A percentile compares a stretch with the other conserved stretches of the same genome.
These are phyloP conservation scores for Elgonia sp. DNA, from an alignment of 2,888 invertebrate species.

Conservation along the genomic window DNA sequence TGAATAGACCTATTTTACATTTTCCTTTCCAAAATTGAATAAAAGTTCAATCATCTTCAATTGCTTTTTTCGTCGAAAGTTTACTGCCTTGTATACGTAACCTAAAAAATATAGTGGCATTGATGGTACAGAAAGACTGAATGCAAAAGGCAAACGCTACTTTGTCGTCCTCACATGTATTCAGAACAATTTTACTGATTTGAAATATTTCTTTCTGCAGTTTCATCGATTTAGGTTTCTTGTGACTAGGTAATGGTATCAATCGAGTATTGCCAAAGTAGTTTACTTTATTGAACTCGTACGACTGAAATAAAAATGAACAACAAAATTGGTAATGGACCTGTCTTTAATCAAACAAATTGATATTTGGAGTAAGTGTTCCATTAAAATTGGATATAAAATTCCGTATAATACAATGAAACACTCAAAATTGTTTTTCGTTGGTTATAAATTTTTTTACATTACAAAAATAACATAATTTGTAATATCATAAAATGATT, in stretches of 20 bases:
- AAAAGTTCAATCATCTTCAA: conserved; percentile 50
- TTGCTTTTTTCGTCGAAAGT: conserved; percentile 39
- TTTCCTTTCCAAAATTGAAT: conserved; percentile 47
- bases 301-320: not conserved
- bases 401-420: too few relatives aligned
- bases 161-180: conserved; percentile 29
- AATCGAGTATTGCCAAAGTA: not conserved
- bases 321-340: not conserved
- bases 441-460: too few relatives aligned
- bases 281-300: conserved; percentile 13
- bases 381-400: too few relatives aligned
- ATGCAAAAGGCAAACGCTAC: conserved; percentile 20
- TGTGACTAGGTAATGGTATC: not conserved
- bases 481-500: too few relatives aligned
- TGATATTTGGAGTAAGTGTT: not conserved
- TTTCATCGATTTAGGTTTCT: not conserved
- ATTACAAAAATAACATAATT: too few relatives aligned
- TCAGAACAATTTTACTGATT: conserved; percentile 40
- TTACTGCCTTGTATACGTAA: conserved; percentile 47
- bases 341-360: not conserved
- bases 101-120: conserved; percentile 20
- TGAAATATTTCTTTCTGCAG: conserved; percentile 25
- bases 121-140: not conserved
- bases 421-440: too few relatives aligned
- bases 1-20: too few relatives aligned